phyloP scores from a whole-genome alignment of 2,888 invertebrate genomes.

The Meliscaeva auricollis region DNA sequence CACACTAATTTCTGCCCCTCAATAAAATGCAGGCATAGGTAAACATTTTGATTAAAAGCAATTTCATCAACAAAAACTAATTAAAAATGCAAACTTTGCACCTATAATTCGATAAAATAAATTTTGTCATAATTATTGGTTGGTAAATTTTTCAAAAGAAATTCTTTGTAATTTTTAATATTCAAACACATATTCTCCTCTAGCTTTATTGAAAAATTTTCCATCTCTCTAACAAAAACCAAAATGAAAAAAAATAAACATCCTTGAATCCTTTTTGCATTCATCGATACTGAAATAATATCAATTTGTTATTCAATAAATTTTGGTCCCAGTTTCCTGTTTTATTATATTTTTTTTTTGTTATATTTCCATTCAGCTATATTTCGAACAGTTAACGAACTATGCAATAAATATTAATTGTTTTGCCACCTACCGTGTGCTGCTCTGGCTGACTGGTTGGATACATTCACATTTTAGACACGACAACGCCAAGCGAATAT shows the following conservation, averaged over 20 bases:
- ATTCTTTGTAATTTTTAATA: no score
- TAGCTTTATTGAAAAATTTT: no score
- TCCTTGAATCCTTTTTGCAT: slow-evolving; percentile 23
- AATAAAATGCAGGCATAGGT: no score
- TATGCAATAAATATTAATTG: slow-evolving; percentile 63
- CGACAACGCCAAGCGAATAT: neutral
- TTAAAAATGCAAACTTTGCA: no score
- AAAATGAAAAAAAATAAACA: neutral
- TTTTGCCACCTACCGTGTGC: slow-evolving; percentile 56
- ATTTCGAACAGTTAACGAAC: slow-evolving; percentile 55
- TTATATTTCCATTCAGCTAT: neutral
- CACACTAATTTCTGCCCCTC: no score
- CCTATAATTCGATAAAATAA: no score
- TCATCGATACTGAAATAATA: slow-evolving; percentile 36
- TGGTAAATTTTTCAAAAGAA: no score
- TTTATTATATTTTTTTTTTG: neutral
- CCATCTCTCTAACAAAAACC: neutral
- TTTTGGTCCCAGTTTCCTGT: slow-evolving; percentile 33
- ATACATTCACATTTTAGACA: slow-evolving; percentile 19
- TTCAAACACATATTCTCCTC: no score
- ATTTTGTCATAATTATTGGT: no score
- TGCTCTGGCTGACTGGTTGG: neutral
- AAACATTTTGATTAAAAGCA: no score
- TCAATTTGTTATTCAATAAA: slow-evolving; percentile 66
- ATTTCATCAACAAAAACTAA: no score